Conservation (phyloP, 2,113 vertebrate genomes). For the Myrmecobius fasciatus region DNA sequence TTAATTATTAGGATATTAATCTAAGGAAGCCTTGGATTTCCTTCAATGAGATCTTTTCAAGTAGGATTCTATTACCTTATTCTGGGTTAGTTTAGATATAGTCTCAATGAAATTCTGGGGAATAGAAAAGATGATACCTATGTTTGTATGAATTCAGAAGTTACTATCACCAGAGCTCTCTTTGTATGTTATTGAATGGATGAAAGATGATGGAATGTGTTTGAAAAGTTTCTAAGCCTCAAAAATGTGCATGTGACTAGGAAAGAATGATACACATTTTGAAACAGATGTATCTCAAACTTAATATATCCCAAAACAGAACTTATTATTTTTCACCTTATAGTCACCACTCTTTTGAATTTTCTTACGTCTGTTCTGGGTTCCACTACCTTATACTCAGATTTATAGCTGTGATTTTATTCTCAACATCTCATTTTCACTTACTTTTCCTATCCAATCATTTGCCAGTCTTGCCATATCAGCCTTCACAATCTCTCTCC, state of each 20-base stretch:
- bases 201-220: background rate
- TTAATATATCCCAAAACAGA: background rate
- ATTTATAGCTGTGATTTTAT: background rate
- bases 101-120: background rate
- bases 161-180: background rate
- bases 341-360: background rate
- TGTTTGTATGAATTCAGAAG: background rate
- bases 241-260: slow-evolving; percentile 5
- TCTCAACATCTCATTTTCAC: background rate
- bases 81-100: background rate
- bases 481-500: background rate
- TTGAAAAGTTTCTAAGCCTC: background rate
- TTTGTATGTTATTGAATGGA: slow-evolving; percentile 12
- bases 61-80: slow-evolving; percentile 5
- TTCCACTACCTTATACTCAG: background rate
- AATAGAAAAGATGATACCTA: background rate
- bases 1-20: background rate
- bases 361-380: background rate
- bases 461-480: background rate
- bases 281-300: background rate
- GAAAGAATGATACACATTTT: background rate
- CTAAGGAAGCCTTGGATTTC: background rate
- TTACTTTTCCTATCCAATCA: background rate
- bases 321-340: background rate
- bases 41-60: background rate